Evolutionary conservation across 1,140 invertebrate genomes (phyloP).

Genomic region (Ephestia elutella): DNA sequence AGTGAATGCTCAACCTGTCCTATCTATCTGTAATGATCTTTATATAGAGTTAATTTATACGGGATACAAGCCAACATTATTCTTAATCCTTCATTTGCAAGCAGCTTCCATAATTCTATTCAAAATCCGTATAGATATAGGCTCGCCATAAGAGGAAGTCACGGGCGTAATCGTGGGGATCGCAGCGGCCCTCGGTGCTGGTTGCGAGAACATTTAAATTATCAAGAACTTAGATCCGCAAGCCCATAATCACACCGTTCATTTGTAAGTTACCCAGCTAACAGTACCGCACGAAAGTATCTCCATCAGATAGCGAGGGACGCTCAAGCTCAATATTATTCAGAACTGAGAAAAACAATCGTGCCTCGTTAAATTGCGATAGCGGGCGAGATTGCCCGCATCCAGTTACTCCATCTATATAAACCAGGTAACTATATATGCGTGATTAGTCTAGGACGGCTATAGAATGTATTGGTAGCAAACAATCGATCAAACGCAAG

Average conservation of each 20-base stretch:
- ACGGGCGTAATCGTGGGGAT: slow-evolving; percentile 48
- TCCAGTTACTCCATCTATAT: slow-evolving; percentile 31
- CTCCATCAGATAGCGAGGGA: slow-evolving; percentile 59
- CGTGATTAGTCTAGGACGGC: neutral
- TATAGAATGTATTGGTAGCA: neutral
- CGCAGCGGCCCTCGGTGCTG: slow-evolving; percentile 32
- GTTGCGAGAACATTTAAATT: slow-evolving; percentile 66
- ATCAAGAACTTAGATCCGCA: slow-evolving; percentile 59
- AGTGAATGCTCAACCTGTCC: neutral
- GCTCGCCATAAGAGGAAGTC: slow-evolving; percentile 51
- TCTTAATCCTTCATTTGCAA: slow-evolving; percentile 18
- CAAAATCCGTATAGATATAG: slow-evolving; percentile 42
- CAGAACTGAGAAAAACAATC: slow-evolving; percentile 72
- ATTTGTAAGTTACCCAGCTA: slow-evolving; percentile 61
- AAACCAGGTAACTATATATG: neutral
- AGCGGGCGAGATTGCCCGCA: slow-evolving; percentile 53
- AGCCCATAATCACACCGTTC: slow-evolving; percentile 63
- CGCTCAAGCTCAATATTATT: slow-evolving; percentile 68
- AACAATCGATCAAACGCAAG: slow-evolving; percentile 26
- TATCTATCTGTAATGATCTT: neutral
- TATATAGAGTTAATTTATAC: neutral
- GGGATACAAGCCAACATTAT: neutral
- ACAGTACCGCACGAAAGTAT: slow-evolving; percentile 61
- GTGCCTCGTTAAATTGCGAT: slow-evolving; percentile 69
- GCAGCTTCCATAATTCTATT: slow-evolving; percentile 46